Evolutionary conservation across 2,797 vertebrate species (phyloP).

Genomic region (Calcarius lapponicus): DNA sequence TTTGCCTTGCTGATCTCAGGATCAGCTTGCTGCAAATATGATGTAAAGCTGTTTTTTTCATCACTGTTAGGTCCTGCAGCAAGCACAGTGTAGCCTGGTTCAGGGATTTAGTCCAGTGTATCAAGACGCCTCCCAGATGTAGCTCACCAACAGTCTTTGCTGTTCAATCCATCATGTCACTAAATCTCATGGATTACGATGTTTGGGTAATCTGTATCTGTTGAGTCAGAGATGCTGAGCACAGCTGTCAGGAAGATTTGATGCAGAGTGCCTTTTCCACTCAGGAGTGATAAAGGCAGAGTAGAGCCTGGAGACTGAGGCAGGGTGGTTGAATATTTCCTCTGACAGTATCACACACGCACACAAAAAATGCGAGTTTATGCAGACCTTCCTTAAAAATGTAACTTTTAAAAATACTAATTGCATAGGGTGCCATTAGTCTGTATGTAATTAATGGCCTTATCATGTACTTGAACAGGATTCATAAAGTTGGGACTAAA

Average conservation of each 20-base stretch:
- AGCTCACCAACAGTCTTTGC: not conserved
- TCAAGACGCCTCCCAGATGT: not conserved
- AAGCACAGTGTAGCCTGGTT: not conserved
- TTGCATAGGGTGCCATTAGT: not conserved
- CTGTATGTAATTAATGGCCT: not conserved
- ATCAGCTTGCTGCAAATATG: constrained; percentile 4
- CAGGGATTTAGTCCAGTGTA: constrained; percentile 13
- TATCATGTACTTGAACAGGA: not conserved
- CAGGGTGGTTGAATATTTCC: not conserved
- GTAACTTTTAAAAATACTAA: not conserved
- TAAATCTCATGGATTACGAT: not conserved
- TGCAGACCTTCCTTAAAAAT: not conserved
- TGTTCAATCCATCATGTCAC: not conserved
- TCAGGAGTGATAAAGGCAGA: not conserved
- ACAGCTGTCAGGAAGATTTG: constrained; percentile 21
- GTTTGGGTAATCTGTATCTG: constrained; percentile 9
- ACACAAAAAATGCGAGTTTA: not conserved
- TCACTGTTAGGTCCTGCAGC: not conserved
- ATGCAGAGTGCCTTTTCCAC: not conserved
- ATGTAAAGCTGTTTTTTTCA: constrained; percentile 14
- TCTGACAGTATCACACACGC: not conserved
- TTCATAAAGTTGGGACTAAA: not conserved
- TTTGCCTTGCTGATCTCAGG: not conserved
- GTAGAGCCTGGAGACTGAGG: not conserved
- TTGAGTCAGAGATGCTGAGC: constrained; percentile 1